phyloP scores from a whole-genome alignment of 2,113 vertebrate genomes.

The Campylorhamphus procurvoides region DNA sequence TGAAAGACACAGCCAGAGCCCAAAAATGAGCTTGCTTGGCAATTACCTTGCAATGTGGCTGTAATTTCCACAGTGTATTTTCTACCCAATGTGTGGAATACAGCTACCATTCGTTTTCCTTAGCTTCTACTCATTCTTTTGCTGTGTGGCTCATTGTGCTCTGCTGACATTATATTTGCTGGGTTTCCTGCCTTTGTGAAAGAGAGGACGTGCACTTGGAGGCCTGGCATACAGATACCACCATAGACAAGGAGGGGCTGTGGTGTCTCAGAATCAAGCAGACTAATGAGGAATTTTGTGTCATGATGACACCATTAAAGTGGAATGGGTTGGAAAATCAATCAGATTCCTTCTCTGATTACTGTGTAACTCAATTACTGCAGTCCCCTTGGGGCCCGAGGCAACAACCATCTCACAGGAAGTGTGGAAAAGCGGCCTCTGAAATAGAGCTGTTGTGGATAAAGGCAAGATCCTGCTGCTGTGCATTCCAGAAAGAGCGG shows the following conservation, averaged over 20 bases:
- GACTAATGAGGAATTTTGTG: not conserved
- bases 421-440: not conserved
- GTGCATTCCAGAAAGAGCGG: not conserved
- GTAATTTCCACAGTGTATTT: not conserved
- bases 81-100: not conserved
- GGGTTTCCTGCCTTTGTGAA: not conserved
- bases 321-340: conserved; percentile 51
- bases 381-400: not conserved
- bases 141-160: not conserved
- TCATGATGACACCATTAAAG: conserved; percentile 44
- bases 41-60: not conserved
- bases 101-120: not conserved
- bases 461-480: not conserved
- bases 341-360: conserved; percentile 46
- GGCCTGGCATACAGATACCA: not conserved
- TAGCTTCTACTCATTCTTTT: not conserved
- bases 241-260: not conserved
- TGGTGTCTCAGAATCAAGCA: not conserved
- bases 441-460: not conserved
- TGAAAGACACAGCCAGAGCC: not conserved
- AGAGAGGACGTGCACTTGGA: not conserved
- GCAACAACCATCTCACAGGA: not conserved
- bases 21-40: not conserved
- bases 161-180: not conserved
- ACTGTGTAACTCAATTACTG: conserved; percentile 36